A percentile compares a stretch with the other conserved stretches of the same genome.
phyloP scores from a whole-genome alignment of 2,888 invertebrate genomes.

The Polydesmus complanatus region DNA sequence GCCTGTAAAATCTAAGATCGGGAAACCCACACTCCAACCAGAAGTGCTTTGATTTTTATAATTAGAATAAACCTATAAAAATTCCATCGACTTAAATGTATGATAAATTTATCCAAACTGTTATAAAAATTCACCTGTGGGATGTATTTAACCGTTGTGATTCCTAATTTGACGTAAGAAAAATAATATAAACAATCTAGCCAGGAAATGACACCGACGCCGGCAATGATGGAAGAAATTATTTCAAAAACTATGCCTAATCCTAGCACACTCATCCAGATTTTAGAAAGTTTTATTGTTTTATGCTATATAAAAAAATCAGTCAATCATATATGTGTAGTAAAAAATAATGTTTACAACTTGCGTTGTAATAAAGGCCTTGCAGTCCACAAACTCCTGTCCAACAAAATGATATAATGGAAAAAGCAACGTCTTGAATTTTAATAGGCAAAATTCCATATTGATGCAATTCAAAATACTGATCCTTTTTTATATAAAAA shows the following conservation, averaged over 20 bases:
- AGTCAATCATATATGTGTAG: background rate
- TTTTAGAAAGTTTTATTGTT: background rate
- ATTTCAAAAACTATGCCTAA: background rate
- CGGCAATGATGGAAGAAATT: background rate
- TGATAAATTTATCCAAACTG: too few relatives aligned
- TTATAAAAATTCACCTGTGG: background rate
- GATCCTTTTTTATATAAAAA: slow-evolving; percentile 1
- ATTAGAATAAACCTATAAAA: background rate
- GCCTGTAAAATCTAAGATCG: background rate
- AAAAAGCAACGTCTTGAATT: slow-evolving; percentile 90
- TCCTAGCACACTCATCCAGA: background rate
- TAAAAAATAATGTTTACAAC: background rate
- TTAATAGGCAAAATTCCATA: slow-evolving; percentile 83
- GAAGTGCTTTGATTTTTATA: background rate
- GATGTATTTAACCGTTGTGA: background rate
- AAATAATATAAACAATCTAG: background rate
- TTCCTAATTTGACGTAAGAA: background rate
- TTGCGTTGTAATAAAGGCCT: background rate
- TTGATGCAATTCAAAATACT: slow-evolving; percentile 36
- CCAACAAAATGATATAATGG: slow-evolving; percentile 37
- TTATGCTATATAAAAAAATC: background rate
- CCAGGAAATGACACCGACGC: background rate
- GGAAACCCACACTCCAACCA: background rate
- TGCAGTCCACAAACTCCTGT: background rate
- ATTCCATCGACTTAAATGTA: too few relatives aligned